phyloP scores from a whole-genome alignment of 2,888 invertebrate genomes.

The Acleris laterana region DNA sequence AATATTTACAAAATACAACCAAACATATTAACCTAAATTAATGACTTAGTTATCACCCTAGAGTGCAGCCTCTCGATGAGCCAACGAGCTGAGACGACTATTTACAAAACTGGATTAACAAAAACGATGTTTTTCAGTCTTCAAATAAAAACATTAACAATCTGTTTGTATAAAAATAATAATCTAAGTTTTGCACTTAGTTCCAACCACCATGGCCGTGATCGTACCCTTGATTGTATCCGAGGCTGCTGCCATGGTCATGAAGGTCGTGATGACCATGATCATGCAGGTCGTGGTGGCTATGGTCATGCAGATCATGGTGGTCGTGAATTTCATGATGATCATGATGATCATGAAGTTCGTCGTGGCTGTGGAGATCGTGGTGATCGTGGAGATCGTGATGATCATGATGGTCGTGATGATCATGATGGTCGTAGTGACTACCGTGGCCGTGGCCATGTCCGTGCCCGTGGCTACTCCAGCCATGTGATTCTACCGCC shows the following conservation, averaged over 20 bases:
- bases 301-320: conserved; percentile 21
- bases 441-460: conserved; percentile 29
- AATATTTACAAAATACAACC: conserved; percentile 70
- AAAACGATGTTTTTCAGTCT: conserved; percentile 28
- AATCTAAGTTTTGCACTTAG: conserved; percentile 29
- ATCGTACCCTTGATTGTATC: conserved; percentile 25
- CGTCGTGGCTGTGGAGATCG: conserved; percentile 39
- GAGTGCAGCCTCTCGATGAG: conserved; percentile 82
- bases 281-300: conserved; percentile 33
- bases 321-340: conserved; percentile 20
- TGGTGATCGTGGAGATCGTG: conserved; percentile 13
- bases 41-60: conserved; percentile 84
- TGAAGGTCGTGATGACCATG: conserved; percentile 41
- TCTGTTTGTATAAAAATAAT: conserved; percentile 38
- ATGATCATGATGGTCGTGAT: conserved; percentile 16
- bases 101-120: conserved; percentile 60
- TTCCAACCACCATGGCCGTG: conserved; percentile 43
- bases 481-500: conserved; percentile 46
- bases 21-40: conserved; percentile 67
- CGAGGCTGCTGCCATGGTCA: conserved; percentile 43
- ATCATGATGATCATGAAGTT: conserved; percentile 37
- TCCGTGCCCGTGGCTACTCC: conserved; percentile 48
- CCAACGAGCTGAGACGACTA: conserved; percentile 64
- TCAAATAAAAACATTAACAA: conserved; percentile 9
- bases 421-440: conserved; percentile 8